These are phyloP conservation scores for Barbus barbus DNA, from an alignment of 2,113 vertebrate genomes.

Conservation along the genomic window DNA sequence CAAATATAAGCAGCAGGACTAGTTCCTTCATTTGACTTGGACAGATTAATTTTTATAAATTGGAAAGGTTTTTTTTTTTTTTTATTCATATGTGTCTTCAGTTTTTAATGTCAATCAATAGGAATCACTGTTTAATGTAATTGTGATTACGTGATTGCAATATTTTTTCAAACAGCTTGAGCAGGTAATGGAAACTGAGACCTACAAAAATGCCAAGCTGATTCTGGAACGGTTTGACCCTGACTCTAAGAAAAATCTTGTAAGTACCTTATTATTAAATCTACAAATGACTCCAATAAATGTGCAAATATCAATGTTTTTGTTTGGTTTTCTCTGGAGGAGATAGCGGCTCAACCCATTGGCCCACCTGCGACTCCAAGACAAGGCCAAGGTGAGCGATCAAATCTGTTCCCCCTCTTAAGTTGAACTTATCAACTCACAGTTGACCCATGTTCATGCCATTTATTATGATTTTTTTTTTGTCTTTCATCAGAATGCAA, in stretches of 20 bases:
- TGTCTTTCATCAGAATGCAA: background rate
- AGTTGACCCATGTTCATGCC: background rate
- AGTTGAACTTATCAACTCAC: background rate
- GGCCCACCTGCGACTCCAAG: constrained; percentile 82
- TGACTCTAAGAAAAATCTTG: constrained; percentile 87
- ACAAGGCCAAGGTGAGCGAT: constrained; percentile 88
- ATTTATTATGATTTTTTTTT: background rate
- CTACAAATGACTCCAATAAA: background rate
- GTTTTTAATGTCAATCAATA: background rate
- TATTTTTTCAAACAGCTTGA: constrained; percentile 82
- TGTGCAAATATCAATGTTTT: background rate
- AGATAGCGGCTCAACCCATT: constrained; percentile 79
- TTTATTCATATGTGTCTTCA: too few species aligned
- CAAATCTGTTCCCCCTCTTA: background rate
- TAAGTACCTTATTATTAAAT: constrained; percentile 64
- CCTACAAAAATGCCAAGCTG: constrained; percentile 95
- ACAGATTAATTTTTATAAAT: background rate
- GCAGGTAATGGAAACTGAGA: constrained; percentile 99
- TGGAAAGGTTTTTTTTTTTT: background rate
- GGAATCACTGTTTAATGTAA: background rate
- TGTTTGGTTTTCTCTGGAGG: constrained; percentile 72
- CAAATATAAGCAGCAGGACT: background rate
- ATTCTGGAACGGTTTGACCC: constrained; percentile 98
- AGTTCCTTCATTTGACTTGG: background rate
- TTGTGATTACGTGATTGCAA: background rate